These are phyloP conservation scores for Elgonia sp. DNA, from an alignment of 2,888 invertebrate genomes.

Conservation along the genomic window DNA sequence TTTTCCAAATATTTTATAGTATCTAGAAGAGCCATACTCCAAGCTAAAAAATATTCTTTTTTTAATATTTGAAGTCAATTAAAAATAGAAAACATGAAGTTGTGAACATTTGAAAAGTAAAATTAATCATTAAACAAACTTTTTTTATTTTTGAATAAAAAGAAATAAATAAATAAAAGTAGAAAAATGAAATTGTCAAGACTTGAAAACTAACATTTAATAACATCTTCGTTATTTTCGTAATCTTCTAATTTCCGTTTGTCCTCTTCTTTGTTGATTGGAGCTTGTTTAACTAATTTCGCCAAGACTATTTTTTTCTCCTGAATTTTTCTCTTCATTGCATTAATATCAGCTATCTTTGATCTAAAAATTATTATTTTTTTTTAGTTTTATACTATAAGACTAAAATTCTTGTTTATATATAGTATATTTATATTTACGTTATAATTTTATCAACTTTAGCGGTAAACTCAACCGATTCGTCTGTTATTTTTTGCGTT, in stretches of 20 bases:
- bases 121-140: background rate
- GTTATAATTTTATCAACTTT: constrained; percentile 12
- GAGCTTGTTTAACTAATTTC: constrained; percentile 22
- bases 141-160: background rate
- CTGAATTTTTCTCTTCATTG: background rate
- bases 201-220: constrained; percentile 46
- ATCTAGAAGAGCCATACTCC: constrained; percentile 16
- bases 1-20: constrained; percentile 19
- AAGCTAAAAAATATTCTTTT: constrained; percentile 28
- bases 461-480: background rate
- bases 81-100: too few species aligned
- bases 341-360: background rate
- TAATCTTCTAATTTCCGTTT: constrained; percentile 49
- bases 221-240: constrained; percentile 48
- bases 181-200: background rate
- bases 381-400: background rate
- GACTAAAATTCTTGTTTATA: background rate
- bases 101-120: too few species aligned
- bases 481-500: background rate
- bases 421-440: constrained; percentile 21
- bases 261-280: constrained; percentile 37
- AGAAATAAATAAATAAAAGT: background rate
- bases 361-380: constrained; percentile 15
- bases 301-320: constrained; percentile 8
- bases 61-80: too few species aligned